Percentiles rank a stretch among this genome's conserved stretches.
Conservation (phyloP, 2,888 invertebrate genomes). For the Lypha dubia region DNA sequence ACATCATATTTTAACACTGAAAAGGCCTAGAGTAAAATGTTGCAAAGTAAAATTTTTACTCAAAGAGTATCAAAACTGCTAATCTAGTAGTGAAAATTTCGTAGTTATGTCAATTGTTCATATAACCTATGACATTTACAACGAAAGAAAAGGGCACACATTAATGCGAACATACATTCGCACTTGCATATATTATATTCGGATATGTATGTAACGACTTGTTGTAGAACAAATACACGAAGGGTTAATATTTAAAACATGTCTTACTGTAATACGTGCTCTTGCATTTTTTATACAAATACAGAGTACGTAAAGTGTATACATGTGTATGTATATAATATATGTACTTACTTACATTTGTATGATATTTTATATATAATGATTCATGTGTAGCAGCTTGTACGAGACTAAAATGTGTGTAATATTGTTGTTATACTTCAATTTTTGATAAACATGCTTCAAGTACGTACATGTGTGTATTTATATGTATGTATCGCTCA, state of each 20-base stretch:
- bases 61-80: no score
- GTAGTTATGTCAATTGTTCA: background rate
- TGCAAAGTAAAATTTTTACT: no score
- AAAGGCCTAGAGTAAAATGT: no score
- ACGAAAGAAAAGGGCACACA: background rate
- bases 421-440: conserved; percentile 44
- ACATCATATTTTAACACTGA: no score
- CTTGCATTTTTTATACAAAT: conserved; percentile 33
- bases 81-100: background rate
- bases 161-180: background rate
- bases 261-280: conserved; percentile 65
- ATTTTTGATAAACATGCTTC: conserved; percentile 40
- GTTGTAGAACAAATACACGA: conserved; percentile 63
- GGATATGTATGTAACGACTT: conserved; percentile 18
- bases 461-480: conserved; percentile 10
- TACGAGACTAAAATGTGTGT: background rate
- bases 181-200: conserved; percentile 1
- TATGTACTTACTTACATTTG: no score
- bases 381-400: background rate
- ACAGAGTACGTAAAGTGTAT: background rate
- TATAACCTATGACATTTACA: no score
- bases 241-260: conserved; percentile 73
- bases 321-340: background rate
- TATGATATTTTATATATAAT: background rate
- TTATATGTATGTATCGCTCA: background rate